Base-by-base conservation (phyloP, 2,888 invertebrate species). In the Rhorus exstirpatorius region DNA sequence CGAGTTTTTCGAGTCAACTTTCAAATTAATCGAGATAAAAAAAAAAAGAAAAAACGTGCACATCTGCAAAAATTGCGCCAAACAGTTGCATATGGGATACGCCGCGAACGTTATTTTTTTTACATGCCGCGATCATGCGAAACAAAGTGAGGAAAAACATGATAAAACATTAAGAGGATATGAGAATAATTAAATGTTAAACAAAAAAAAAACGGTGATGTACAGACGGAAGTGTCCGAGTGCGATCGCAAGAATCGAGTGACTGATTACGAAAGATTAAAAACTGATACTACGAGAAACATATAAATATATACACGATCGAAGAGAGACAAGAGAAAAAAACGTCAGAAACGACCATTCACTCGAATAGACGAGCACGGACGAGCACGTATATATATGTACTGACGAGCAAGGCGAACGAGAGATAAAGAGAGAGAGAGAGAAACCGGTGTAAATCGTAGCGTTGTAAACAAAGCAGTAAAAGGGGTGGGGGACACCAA, bases 371-470 rank as follows among this genome's bases (percentile, higher is more conserved):
- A 41, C 41, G 58, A 51, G 44, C 7, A 26, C 21, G 19, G 63
- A 38, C 24, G 26, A 44, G 38, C n/a, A 58, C 46, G 31, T n/a
- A n/a, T n/a, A n/a, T n/a, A n/a, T n/a, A 63, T 60, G 19, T 67
- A 49, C 60, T 68, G 26, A 44, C 61, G 46, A 67, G 8, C 51
- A 68, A 55, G n/a, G n/a, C n/a, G n/a, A n/a, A n/a, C n/a, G n/a
- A n/a, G n/a, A n/a, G n/a, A n/a, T n/a, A n/a, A n/a, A n/a, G 76
- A 68, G 49, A 71, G 61, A 41, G 65, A 61, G 58, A 67, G 63
- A 17, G 68, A 65, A 79, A 53, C 77, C 38, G 80, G 74, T 65
- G 49, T 65, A 80, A 58, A 74, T 49, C 46, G 41, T 65, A 4
- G 14, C 46, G 44, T 24, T 24, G 65, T 65, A 60, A 14, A 41